These are phyloP conservation scores for Oikopleura vanhoeffeni DNA, from an alignment of 23 tunicate genomes.

Conservation along the genomic window DNA sequence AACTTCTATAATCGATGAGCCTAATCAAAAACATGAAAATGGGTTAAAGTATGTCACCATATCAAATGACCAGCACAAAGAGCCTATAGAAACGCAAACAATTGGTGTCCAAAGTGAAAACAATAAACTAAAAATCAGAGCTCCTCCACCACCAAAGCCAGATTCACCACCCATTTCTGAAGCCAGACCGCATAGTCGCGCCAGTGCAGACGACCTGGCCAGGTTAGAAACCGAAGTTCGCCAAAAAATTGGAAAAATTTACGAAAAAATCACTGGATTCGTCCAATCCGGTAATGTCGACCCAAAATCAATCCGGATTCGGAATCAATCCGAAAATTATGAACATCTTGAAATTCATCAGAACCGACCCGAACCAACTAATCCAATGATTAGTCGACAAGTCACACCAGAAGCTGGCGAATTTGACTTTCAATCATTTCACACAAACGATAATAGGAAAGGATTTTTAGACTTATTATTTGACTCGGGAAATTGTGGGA, in stretches of 20 bases:
- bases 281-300: background rate
- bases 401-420: background rate
- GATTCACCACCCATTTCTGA: background rate
- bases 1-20: no score
- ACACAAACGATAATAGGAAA: no score
- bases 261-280: background rate
- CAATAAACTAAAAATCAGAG: background rate
- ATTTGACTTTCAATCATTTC: background rate
- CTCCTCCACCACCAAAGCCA: constrained; percentile 29
- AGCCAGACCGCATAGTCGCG: background rate
- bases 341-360: no score
- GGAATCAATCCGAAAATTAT: no score
- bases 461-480: no score
- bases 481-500: no score
- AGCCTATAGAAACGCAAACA: no score
- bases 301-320: background rate
- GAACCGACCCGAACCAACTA: no score
- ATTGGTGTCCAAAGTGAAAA: background rate
- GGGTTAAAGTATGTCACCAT: no score
- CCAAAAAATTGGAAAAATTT: background rate
- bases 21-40: no score
- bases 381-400: no score
- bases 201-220: background rate
- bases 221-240: background rate
- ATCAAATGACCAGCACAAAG: no score